A percentile compares a stretch with the other conserved stretches of the same genome.
Conservation (phyloP, 2,797 vertebrate genomes). For the Cygnus olor region DNA sequence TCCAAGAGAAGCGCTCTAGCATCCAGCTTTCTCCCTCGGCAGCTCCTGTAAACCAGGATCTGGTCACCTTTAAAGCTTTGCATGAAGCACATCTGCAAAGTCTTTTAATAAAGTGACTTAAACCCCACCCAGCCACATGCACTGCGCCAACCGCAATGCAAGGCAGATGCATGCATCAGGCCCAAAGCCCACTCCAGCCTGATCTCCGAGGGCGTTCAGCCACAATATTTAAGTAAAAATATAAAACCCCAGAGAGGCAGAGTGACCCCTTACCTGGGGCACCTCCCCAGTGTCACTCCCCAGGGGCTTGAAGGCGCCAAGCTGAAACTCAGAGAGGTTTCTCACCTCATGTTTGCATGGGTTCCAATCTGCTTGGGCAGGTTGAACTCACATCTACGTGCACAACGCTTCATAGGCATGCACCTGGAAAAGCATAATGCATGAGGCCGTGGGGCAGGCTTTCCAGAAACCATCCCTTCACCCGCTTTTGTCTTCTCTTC, state of each 20-base stretch:
- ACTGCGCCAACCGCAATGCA: neutral
- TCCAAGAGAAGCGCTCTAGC: neutral
- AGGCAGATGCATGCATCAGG: neutral
- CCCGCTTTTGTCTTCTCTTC: neutral
- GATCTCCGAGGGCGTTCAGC: neutral
- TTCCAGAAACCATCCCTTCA: neutral
- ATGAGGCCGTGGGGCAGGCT: neutral
- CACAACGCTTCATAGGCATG: neutral
- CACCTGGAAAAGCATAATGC: neutral
- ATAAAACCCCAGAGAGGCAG: neutral
- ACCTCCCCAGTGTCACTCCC: neutral
- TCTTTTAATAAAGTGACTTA: neutral
- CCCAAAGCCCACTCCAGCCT: neutral
- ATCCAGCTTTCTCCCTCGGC: neutral
- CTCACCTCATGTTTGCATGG: neutral
- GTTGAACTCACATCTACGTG: neutral
- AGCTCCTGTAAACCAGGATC: neutral
- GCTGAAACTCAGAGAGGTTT: neutral
- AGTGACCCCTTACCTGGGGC: neutral
- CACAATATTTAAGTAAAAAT: neutral
- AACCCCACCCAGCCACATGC: neutral
- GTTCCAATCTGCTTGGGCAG: neutral
- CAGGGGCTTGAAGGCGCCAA: neutral
- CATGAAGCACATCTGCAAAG: neutral
- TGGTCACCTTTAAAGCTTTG: neutral